Conservation (phyloP, 1,140 invertebrate species). For the Daktulosphaira vitifoliae region DNA sequence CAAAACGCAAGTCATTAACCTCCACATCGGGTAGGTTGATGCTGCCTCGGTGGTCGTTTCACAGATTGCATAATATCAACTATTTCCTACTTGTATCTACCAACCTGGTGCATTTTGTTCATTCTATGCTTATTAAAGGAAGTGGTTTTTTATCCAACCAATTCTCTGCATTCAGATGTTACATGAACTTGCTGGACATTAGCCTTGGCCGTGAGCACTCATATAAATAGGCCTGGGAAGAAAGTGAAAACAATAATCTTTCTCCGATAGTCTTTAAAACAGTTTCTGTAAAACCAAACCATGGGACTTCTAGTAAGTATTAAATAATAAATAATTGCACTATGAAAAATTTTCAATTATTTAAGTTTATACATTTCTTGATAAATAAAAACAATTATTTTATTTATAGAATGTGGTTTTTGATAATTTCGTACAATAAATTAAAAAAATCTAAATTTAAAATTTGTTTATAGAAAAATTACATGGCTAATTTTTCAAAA, state of each 20-base stretch:
- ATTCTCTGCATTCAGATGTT: not conserved
- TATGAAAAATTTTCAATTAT: no score
- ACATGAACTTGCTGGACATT: not conserved
- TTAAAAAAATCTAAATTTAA: no score
- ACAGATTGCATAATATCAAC: slow-evolving; percentile 11
- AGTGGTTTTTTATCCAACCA: slow-evolving; percentile 9
- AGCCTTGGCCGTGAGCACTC: slow-evolving; percentile 14
- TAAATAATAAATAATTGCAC: no score
- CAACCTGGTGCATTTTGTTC: not conserved
- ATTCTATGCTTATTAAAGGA: not conserved
- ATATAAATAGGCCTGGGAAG: slow-evolving; percentile 23
- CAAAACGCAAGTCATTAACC: slow-evolving; percentile 21
- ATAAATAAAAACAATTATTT: no score
- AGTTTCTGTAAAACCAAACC: not conserved
- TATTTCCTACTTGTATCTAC: not conserved
- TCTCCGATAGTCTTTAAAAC: not conserved
- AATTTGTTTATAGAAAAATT: no score
- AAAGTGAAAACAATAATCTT: slow-evolving; percentile 31
- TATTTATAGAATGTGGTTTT: no score
- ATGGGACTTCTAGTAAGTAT: not conserved
- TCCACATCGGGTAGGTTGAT: not conserved
- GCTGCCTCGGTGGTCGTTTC: not conserved
- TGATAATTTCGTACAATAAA: no score
- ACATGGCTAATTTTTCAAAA: no score
- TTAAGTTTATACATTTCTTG: no score